These are phyloP conservation scores for Pantherophis vulpinus DNA, from an alignment of 2,797 vertebrate genomes.

Conservation along the genomic window DNA sequence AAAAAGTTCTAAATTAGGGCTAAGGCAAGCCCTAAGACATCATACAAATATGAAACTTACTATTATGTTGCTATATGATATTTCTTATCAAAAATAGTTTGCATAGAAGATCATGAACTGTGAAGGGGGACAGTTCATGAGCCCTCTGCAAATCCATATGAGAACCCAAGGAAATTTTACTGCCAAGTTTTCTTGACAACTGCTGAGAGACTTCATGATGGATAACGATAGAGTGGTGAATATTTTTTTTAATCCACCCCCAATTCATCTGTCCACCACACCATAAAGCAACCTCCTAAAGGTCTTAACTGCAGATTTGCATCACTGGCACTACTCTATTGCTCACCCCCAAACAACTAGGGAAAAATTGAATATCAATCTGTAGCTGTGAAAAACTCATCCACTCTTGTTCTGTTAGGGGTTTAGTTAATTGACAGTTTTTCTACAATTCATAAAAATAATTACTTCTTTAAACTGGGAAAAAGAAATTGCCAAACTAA, in stretches of 20 bases:
- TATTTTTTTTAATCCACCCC: neutral
- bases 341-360: neutral
- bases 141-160: neutral
- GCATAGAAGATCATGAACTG: neutral
- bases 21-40: neutral
- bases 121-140: neutral
- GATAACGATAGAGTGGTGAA: neutral
- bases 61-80: neutral
- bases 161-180: neutral
- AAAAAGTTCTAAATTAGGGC: neutral
- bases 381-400: neutral
- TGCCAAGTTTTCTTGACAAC: neutral
- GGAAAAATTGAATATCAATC: neutral
- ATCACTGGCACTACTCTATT: neutral
- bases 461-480: neutral
- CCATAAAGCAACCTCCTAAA: neutral
- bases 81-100: neutral
- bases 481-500: neutral
- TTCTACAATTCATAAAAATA: neutral
- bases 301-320: neutral
- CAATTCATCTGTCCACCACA: neutral
- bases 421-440: neutral
- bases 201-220: neutral
- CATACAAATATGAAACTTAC: neutral
- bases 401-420: neutral